phyloP scores from a whole-genome alignment of 2,888 invertebrate species.

The Agrochola litura region DNA sequence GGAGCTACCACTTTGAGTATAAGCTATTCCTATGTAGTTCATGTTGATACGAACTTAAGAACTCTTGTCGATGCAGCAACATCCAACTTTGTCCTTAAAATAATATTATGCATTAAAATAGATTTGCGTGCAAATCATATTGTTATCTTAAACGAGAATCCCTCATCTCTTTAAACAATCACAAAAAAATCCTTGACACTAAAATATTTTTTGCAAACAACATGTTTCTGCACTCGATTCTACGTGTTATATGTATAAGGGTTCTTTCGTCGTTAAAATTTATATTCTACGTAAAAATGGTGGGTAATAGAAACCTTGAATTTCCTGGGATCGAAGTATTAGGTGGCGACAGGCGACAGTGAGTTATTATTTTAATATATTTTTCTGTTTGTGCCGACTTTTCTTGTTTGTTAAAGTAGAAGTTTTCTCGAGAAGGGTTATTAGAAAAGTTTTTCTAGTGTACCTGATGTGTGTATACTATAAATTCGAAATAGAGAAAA shows the following conservation, averaged over 20 bases:
- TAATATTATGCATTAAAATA: not conserved
- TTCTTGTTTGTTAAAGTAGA: slow-evolving; percentile 28
- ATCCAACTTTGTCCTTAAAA: not conserved
- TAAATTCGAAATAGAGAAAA: not conserved
- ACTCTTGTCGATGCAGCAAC: not conserved
- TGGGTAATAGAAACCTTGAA: slow-evolving; percentile 65
- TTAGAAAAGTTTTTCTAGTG: slow-evolving; percentile 14
- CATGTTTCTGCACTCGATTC: slow-evolving; percentile 61
- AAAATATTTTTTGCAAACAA: slow-evolving; percentile 38
- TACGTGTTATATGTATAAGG: slow-evolving; percentile 75
- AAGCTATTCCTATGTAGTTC: too few species aligned
- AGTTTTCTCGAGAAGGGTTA: slow-evolving; percentile 5
- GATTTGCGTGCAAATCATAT: not conserved
- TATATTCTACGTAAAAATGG: slow-evolving; percentile 77
- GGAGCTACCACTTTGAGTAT: not conserved
- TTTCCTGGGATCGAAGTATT: slow-evolving; percentile 63
- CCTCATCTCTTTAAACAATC: not conserved
- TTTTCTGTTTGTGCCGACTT: slow-evolving; percentile 51
- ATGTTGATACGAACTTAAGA: not conserved
- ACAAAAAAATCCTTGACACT: not conserved
- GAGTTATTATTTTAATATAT: slow-evolving; percentile 73
- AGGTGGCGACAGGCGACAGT: slow-evolving; percentile 63
- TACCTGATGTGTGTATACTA: slow-evolving; percentile 11
- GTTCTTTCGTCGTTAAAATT: slow-evolving; percentile 74
- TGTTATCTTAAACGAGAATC: not conserved